These are phyloP conservation scores for Mus spicilegus DNA, from an alignment of 2,113 vertebrate genomes.

Conservation along the genomic window DNA sequence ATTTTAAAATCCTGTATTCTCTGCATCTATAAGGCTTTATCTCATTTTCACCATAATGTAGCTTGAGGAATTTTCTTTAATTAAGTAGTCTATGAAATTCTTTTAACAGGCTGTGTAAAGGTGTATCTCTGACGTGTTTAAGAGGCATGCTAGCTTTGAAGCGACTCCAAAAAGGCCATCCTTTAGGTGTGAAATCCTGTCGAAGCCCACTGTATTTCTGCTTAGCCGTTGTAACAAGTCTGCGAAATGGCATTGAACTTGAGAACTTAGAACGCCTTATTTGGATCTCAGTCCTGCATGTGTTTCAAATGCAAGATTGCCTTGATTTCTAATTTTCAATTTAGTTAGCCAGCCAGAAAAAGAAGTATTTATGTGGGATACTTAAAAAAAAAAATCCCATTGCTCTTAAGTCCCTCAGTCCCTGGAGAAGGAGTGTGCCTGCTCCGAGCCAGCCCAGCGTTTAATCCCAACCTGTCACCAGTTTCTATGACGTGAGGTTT, in stretches of 20 bases:
- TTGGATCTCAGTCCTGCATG: conserved; percentile 26
- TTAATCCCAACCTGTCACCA: conserved; percentile 75
- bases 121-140: background rate
- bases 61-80: conserved; percentile 16
- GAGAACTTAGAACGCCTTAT: background rate
- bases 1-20: conserved; percentile 36
- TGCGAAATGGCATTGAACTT: background rate
- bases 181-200: background rate
- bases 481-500: conserved; percentile 80
- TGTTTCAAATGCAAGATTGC: background rate
- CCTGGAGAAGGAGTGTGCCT: conserved; percentile 35
- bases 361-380: conserved; percentile 49
- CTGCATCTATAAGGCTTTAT: background rate
- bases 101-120: background rate
- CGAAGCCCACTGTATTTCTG: background rate
- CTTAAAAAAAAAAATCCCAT: conserved; percentile 20
- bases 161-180: background rate
- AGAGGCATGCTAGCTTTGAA: background rate
- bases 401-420: background rate
- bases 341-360: conserved; percentile 36
- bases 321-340: conserved; percentile 51
- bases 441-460: conserved; percentile 56
- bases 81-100: background rate
- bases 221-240: background rate
- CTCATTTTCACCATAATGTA: background rate